Base-by-base conservation (phyloP, 1,140 invertebrate species). In the Microplitis demolitor region DNA sequence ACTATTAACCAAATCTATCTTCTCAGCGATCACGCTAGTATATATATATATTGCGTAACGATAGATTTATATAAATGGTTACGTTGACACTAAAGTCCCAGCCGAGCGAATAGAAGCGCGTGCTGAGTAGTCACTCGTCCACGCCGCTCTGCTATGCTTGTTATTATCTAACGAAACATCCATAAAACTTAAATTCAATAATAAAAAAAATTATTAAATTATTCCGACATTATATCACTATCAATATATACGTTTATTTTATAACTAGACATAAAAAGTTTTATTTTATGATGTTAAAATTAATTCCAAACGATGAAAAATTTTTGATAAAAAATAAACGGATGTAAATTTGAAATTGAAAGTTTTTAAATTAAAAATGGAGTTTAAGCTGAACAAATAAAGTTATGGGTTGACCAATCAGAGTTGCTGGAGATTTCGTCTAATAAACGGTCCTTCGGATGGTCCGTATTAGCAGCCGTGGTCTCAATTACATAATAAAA, bases 11-110 rank as follows among this genome's bases (percentile, higher is more conserved):
- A 76, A 83, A 82, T 83, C 79, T 84, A 81, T 81, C 79, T 77
- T 72, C 51, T 72, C 71, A 71, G 76, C 75, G 77, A 80, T 80
- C 75, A 77, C 75, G 5, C 6, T 8, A 45, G 39, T 45, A 45
- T 45, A 45, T 45, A 11, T 78, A 73, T 78, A 73, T 75, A 81
- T 86, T 87, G 81, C 81, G 82, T 83, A 86, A 86, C 78, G 82
- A 81, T 83, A 82, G 83, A 87, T 87, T 87, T 87, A 87, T 87
- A 87, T 87, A 87, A 87, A 87, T 87, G 84, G 84, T 87, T 87
- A 87, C 86, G 85, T 87, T 87, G 85, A 87, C 85, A 87, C 84
- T 77, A 80, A 78, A 78, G 76, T 80, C 39, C 39, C 78, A 76
- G 80, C 78, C 79, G 77, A 77, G 33, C 69, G 58, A 45, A 45